These are phyloP conservation scores for Acleris sparsana DNA, from an alignment of 2,888 invertebrate species.

Conservation along the genomic window DNA sequence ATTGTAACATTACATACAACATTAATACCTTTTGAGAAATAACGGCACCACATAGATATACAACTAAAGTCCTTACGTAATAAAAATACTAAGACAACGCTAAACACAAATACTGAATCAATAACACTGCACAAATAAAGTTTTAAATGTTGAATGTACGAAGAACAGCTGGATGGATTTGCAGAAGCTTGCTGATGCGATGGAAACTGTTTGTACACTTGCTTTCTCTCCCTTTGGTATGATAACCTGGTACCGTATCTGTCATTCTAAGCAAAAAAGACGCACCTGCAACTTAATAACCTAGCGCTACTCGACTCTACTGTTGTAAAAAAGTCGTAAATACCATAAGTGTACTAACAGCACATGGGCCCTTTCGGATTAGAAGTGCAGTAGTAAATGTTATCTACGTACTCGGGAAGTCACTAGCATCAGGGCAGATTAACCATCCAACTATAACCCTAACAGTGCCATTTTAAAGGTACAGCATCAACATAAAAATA, in stretches of 20 bases:
- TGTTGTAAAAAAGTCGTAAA: no score
- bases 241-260: no score
- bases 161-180: conserved; percentile 47
- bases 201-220: conserved; percentile 53
- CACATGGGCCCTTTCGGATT: no score
- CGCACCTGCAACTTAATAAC: no score
- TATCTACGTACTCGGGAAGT: conserved; percentile 43
- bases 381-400: no score
- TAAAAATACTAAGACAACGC: conserved; percentile 66
- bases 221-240: conserved; percentile 33
- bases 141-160: conserved; percentile 48
- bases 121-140: conserved; percentile 56
- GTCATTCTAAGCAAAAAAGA: no score
- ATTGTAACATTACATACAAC: conserved; percentile 45
- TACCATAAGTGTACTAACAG: no score
- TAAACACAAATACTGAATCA: conserved; percentile 73
- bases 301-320: no score
- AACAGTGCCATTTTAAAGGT: conserved; percentile 58
- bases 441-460: conserved; percentile 54
- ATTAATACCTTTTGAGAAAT: conserved; percentile 63
- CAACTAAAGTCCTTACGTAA: conserved; percentile 57
- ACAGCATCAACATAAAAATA: conserved; percentile 64
- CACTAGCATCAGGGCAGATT: conserved; percentile 29
- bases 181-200: conserved; percentile 55
- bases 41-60: conserved; percentile 78